phyloP scores from a whole-genome alignment of 2,797 vertebrate genomes.

The Botia almorhae region DNA sequence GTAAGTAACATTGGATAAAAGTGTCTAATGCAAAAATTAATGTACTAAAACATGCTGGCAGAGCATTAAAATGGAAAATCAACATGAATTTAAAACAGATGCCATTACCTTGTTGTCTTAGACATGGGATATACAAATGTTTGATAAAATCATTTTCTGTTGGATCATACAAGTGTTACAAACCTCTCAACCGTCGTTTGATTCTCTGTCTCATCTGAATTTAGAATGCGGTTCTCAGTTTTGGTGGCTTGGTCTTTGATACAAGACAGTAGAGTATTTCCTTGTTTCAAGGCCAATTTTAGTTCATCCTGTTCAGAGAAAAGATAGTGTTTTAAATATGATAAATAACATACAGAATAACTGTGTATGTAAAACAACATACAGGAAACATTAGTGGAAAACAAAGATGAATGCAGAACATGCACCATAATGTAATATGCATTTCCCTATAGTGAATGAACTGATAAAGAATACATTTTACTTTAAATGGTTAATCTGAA shows the following conservation, averaged over 20 bases:
- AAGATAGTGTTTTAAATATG: background rate
- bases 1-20: too few relatives aligned
- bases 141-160: background rate
- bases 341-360: background rate
- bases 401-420: background rate
- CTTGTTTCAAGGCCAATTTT: conserved; percentile 88
- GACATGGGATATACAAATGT: background rate
- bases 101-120: too few relatives aligned
- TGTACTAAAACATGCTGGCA: too few relatives aligned
- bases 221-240: conserved; percentile 81
- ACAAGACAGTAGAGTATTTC: conserved; percentile 85
- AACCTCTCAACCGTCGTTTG: conserved; percentile 91
- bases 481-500: too few relatives aligned
- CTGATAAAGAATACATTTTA: too few relatives aligned
- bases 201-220: conserved; percentile 88
- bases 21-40: too few relatives aligned
- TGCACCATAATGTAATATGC: background rate
- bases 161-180: conserved; percentile 26
- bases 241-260: conserved; percentile 87
- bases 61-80: too few relatives aligned
- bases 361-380: too few relatives aligned
- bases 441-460: background rate
- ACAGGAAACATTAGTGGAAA: too few relatives aligned
- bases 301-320: conserved; percentile 83
- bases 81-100: too few relatives aligned